Evolutionary conservation across 2,888 invertebrate genomes (phyloP).

Genomic region (Phaedon cochleariae): DNA sequence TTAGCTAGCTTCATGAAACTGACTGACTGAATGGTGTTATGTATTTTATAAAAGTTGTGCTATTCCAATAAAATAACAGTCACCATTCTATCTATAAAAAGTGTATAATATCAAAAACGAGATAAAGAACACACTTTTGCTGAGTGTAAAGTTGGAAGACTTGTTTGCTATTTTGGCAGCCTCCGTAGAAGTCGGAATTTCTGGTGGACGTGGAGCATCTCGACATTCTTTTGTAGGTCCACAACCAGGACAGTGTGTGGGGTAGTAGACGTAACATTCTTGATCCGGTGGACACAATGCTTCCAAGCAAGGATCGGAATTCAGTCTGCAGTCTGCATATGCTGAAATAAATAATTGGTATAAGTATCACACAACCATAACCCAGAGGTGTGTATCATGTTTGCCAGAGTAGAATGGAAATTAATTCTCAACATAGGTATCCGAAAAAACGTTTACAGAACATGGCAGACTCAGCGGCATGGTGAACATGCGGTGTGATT

Average conservation of each 20-base stretch:
- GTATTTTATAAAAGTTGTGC: too few relatives aligned
- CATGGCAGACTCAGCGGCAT: too few relatives aligned
- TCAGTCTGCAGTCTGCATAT: conserved; percentile 49
- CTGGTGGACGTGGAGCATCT: conserved; percentile 17
- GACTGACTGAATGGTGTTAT: too few relatives aligned
- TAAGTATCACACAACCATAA: too few relatives aligned
- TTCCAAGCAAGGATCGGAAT: conserved; percentile 48
- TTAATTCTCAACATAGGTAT: too few relatives aligned
- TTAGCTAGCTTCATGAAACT: too few relatives aligned
- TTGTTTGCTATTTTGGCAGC: conserved; percentile 18
- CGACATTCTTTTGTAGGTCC: conserved; percentile 39
- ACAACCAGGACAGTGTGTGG: conserved; percentile 50
- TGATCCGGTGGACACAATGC: conserved; percentile 52
- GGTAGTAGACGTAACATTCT: conserved; percentile 52
- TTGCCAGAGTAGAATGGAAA: too few relatives aligned
- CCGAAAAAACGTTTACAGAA: too few relatives aligned
- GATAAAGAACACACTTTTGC: background rate
- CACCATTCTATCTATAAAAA: too few relatives aligned
- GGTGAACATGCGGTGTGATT: too few relatives aligned
- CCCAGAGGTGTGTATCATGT: too few relatives aligned
- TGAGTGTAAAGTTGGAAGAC: background rate
- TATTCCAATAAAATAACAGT: too few relatives aligned
- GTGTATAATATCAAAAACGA: background rate
- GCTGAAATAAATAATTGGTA: conserved; percentile 46
- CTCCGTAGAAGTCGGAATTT: conserved; percentile 20